Evolutionary conservation across 30 jellyfish, hydroid and myxozoan species (phyloP), one percentile per base, ranked within the genome.

Genomic region (Aurelia sp.): DNA sequence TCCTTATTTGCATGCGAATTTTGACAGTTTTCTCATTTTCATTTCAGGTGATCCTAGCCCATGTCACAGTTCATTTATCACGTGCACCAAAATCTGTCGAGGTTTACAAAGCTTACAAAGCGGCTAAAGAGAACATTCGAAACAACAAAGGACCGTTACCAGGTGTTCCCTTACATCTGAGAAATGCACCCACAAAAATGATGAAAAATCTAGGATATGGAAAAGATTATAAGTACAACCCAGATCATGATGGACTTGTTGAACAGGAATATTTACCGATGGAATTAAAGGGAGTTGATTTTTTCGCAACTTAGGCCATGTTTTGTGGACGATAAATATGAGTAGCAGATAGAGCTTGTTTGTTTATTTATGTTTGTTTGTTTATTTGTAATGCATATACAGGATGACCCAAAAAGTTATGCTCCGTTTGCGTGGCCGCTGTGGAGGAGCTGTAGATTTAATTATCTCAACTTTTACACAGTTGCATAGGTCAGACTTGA

Each of bases 41-140:
- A 62, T 59, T 59, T 16, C 53, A 91, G 97, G 89, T 87, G 22
- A 81, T 71, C 37, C 85, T 92, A 2, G 98, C 98, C 61, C 97
- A 92, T 37, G 87, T 76, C 23, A 92, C 80, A 17, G 91, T 75
- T 11, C 87, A 92, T 58, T 66, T 92, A 30, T 94, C 98, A 10
- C 73, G 92, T 13, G 98, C 98, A 9, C 95, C 98, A 31, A 92
- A 92, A 70, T 78, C 96, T 52, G 67, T 86, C 64, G 94, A 92
- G 44, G 88, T 92, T 15, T 92, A 87, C 75, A 76, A 73, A 62
- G 98, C 98, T 1, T 92, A 92, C 87, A 65, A 21, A 5, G 75
- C 82, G 13, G 97, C 97, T 21, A 92, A 92, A 66, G 62, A 23
- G 13, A 65, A 64, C 8, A 75, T 92, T 20, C 62, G 52, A 51